phyloP scores from a whole-genome alignment of 2,113 vertebrate species.

The Malurus elegans region DNA sequence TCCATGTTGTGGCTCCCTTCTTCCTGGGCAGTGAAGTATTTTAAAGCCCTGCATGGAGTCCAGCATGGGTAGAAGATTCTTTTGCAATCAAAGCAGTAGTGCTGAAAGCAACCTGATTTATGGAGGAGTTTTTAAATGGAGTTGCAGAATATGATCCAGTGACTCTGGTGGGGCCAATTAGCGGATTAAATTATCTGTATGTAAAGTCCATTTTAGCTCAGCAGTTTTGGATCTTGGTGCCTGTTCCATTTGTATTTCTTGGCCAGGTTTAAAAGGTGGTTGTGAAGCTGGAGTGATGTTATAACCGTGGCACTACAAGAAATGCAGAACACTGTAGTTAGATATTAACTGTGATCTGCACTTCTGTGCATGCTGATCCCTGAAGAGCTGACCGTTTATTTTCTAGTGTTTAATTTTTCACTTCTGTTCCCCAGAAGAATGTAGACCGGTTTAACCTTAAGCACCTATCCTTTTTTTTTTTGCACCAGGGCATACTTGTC shows the following conservation, averaged over 20 bases:
- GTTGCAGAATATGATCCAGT: background rate
- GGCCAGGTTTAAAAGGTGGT: background rate
- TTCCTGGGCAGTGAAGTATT: background rate
- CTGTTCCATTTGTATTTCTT: background rate
- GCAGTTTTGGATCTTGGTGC: background rate
- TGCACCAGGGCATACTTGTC: background rate
- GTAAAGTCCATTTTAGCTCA: background rate
- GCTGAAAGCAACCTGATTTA: background rate
- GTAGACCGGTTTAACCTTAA: slow-evolving; percentile 28
- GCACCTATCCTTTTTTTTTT: background rate
- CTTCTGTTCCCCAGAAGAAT: slow-evolving; percentile 53
- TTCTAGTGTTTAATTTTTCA: slow-evolving; percentile 67
- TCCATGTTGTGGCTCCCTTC: background rate
- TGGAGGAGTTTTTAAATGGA: background rate
- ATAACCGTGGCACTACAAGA: background rate
- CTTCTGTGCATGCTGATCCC: background rate
- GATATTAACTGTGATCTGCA: slow-evolving; percentile 20
- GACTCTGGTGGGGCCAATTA: background rate
- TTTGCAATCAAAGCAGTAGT: background rate
- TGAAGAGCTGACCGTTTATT: slow-evolving; percentile 41
- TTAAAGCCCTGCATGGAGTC: background rate
- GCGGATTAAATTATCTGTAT: background rate
- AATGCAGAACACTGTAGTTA: background rate
- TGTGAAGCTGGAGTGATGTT: background rate
- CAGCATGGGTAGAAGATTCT: background rate